A percentile compares a stretch with the other conserved stretches of the same genome.
Conservation (phyloP, 2,888 invertebrate genomes). For the Amblyjoppa proteus region DNA sequence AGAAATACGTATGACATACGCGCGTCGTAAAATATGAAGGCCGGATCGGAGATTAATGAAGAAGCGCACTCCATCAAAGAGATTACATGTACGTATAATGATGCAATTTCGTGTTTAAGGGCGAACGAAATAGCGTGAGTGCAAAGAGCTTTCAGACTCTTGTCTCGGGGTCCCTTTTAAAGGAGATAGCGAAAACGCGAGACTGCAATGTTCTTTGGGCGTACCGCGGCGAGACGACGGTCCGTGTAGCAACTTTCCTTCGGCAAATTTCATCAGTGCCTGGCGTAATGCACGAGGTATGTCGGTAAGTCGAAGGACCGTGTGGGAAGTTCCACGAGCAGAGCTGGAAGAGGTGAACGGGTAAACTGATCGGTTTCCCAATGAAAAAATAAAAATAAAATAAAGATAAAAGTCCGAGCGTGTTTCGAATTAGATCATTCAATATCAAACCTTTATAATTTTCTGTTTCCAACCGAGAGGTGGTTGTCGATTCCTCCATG, state of each 20-base stretch:
- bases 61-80: not conserved
- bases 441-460: not conserved
- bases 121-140: not conserved
- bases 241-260: not conserved
- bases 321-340: not conserved
- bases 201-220: not conserved
- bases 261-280: slow-evolving; percentile 1
- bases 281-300: not conserved
- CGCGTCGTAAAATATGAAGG: not conserved
- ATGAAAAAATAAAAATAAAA: not conserved
- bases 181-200: not conserved
- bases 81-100: not conserved
- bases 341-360: not conserved
- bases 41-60: not conserved
- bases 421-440: not conserved
- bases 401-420: not conserved
- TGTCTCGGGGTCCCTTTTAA: not conserved
- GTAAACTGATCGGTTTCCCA: not conserved
- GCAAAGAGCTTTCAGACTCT: slow-evolving; percentile 10
- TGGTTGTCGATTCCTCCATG: not conserved
- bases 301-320: not conserved
- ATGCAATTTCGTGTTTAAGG: slow-evolving; percentile 14
- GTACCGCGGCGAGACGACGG: not conserved
- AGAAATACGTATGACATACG: not conserved
- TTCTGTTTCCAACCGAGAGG: not conserved